Conservation (phyloP, 2,888 invertebrate genomes). For the Anticlea derivata region DNA sequence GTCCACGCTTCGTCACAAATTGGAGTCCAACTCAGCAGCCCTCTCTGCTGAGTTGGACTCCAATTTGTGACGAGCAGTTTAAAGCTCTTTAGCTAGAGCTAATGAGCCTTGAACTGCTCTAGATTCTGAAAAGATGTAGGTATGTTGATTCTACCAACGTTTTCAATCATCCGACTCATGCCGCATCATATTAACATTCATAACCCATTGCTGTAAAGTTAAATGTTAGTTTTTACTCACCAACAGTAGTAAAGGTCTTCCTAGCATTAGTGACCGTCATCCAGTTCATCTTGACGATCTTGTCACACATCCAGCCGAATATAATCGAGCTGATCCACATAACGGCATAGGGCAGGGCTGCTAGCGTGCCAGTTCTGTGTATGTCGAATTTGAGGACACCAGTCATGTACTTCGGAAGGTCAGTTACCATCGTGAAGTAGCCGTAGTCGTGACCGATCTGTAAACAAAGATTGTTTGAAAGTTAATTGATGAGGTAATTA, state of each 20-base stretch:
- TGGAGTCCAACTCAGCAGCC: too few relatives aligned
- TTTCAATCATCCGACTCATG: too few relatives aligned
- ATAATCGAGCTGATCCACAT: conserved; percentile 87
- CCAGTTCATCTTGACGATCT: conserved; percentile 84
- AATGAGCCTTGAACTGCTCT: too few relatives aligned
- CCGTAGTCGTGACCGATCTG: conserved; percentile 88
- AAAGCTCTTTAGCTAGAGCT: too few relatives aligned
- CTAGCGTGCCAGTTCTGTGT: conserved; percentile 85
- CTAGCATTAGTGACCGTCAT: conserved; percentile 84
- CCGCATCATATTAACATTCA: too few relatives aligned
- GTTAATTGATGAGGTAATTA: too few relatives aligned
- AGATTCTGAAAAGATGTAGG: too few relatives aligned
- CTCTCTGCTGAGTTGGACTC: too few relatives aligned
- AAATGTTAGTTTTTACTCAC: conserved; percentile 60
- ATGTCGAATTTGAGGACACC: conserved; percentile 87
- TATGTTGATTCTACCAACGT: too few relatives aligned
- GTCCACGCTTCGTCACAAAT: too few relatives aligned
- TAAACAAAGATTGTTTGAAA: background rate
- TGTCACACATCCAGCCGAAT: conserved; percentile 88
- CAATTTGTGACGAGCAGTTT: too few relatives aligned
- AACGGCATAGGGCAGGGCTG: conserved; percentile 86
- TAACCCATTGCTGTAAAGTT: too few relatives aligned
- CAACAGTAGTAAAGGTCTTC: conserved; percentile 87
- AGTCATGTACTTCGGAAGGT: conserved; percentile 88
- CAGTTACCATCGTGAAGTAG: conserved; percentile 88